Percentiles rank a stretch among this genome's conserved stretches.
Conservation (phyloP, 2,113 vertebrate genomes). For the Corythaeola cristata region DNA sequence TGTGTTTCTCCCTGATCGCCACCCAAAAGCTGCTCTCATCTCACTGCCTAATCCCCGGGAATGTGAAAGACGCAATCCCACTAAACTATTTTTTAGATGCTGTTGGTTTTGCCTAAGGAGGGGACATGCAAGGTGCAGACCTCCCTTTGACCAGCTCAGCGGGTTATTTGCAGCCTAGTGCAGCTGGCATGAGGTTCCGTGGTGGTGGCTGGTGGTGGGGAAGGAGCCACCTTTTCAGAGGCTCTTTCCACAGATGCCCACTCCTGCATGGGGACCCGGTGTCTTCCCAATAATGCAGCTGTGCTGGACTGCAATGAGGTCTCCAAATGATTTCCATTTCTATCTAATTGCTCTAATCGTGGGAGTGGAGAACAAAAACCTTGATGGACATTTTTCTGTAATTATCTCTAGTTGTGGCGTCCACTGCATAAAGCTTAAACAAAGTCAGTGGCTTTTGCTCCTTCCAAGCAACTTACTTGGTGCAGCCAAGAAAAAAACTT, state of each 20-base stretch:
- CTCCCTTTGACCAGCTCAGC: neutral
- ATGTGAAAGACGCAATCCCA: neutral
- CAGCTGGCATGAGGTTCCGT: fast-evolving
- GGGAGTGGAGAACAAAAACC: neutral
- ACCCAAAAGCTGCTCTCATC: neutral
- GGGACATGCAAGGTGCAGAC: neutral
- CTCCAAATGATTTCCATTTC: neutral
- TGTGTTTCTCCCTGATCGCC: neutral
- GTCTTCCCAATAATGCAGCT: neutral
- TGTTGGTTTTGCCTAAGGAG: neutral
- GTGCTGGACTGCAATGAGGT: neutral
- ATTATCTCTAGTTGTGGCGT: neutral
- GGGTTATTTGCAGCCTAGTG: neutral
- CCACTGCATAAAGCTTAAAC: neutral
- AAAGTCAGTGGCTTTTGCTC: neutral
- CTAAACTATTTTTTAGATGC: neutral
- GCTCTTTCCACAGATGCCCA: fast-evolving
- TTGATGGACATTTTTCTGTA: neutral
- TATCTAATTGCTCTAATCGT: neutral
- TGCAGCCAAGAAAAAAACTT: neutral
- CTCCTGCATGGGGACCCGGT: neutral
- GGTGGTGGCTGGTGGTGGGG: neutral
- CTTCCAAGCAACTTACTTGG: neutral
- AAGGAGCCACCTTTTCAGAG: neutral
- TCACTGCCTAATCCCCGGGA: neutral